Base-by-base conservation (phyloP, 2,888 invertebrate genomes). In the Drosophila flavopinicola region DNA sequence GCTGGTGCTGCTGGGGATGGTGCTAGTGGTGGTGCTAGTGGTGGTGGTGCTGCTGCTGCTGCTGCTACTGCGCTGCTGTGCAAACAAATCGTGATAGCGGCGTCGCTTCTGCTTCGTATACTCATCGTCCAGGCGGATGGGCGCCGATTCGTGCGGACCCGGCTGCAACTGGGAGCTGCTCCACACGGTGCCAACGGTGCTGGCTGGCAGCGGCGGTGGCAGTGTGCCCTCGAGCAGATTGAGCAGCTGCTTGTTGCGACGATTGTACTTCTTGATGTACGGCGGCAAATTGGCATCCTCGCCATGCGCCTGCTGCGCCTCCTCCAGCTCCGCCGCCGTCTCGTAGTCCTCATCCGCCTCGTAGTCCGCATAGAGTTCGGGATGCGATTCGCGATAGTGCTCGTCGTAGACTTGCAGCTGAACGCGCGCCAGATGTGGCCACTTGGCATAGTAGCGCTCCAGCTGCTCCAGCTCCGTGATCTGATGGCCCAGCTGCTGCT, bases 251-350 rank as follows among this genome's bases (percentile, higher is more conserved):
- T 91, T 91, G 59, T 91, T 91, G 30, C 91, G 88, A 6, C 90
- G 83, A 66, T 90, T 90, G 51, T 90, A 91, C 33, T 91, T 91
- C 57, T 89, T 90, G 37, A 91, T 90, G 38, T 91, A 91, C 1
- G 91, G 91, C 37, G 91, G 91, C 44, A 91, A 66, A 59, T 89
- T 87, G 11, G 84, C 84, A 37, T 90, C 89, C 17, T 83, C 88
- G 35, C 77, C 83, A 2, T 66, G 69, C 2, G 71, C 76, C 29
- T 68, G 80, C 37, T 88, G 74, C 0, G 78, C 87, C 33, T 85
- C 88, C 41, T 85, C 87, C 51, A 87, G 44, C 17, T 80, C 79
- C 3, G 85, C 75, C 5, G 75, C 77, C 3, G 69, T 75, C 37
- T 82, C 82, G n/a, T 88, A 88, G 25, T 88, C 87, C 13, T 83